These are phyloP conservation scores for Drosophila willistoni DNA, from an alignment of 1,140 invertebrate species.

Conservation along the genomic window DNA sequence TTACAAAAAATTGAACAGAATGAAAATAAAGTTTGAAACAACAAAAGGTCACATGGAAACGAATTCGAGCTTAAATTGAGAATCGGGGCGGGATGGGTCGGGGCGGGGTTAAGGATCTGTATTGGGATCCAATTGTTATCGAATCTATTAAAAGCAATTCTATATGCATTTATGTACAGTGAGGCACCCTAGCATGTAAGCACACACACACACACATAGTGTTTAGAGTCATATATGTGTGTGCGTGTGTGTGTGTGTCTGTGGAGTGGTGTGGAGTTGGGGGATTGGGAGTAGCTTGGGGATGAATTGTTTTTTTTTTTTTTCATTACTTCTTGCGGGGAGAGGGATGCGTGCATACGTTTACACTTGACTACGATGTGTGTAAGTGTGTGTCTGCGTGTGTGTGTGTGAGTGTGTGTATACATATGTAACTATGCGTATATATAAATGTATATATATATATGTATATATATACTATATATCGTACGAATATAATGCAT, in stretches of 20 bases:
- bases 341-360: constrained; percentile 47
- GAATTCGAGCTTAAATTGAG: background rate
- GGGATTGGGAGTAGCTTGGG: constrained; percentile 26
- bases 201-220: constrained; percentile 9
- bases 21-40: background rate
- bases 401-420: constrained; percentile 45
- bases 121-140: background rate
- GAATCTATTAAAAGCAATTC: constrained; percentile 21
- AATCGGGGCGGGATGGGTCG: background rate
- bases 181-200: constrained; percentile 44
- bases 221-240: constrained; percentile 24
- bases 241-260: constrained; percentile 22
- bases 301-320: constrained; percentile 17
- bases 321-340: background rate
- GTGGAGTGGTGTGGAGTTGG: background rate
- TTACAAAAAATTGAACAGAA: constrained; percentile 31
- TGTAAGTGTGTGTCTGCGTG: constrained; percentile 17
- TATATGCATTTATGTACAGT: constrained; percentile 28
- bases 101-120: background rate
- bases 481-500: constrained; percentile 82
- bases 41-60: background rate
- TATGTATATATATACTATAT: constrained; percentile 45
- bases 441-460: constrained; percentile 41
- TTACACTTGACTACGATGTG: constrained; percentile 48
- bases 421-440: constrained; percentile 58